These are phyloP conservation scores for Antechinus flavipes DNA, from an alignment of 2,113 vertebrate species.

Conservation along the genomic window DNA sequence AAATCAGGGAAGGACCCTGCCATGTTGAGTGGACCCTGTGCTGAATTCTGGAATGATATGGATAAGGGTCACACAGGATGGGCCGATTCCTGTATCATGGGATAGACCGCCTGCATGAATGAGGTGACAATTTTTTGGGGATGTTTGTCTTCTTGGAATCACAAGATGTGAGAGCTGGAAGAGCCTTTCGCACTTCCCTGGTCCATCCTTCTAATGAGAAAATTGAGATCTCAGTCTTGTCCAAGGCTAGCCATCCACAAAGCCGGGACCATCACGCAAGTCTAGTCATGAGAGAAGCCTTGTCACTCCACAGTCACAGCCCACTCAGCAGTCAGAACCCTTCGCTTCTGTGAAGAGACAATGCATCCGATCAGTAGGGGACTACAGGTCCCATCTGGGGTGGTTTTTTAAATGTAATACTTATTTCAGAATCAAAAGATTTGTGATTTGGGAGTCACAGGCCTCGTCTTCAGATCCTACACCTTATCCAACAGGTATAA, in stretches of 20 bases:
- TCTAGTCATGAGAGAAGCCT: not conserved
- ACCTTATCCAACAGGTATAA: not conserved
- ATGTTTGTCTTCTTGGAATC: constrained; percentile 32
- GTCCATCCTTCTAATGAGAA: not conserved
- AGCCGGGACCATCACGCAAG: not conserved
- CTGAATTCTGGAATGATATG: not conserved
- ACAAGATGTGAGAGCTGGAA: not conserved
- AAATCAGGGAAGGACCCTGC: not conserved
- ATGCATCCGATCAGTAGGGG: not conserved
- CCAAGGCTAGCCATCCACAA: not conserved
- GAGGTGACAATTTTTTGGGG: not conserved
- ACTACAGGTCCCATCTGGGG: not conserved
- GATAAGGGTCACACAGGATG: not conserved
- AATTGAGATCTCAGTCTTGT: constrained; percentile 3
- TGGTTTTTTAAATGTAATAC: not conserved
- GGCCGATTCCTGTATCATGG: not conserved
- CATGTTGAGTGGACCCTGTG: not conserved
- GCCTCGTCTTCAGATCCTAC: not conserved
- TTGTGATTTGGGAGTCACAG: not conserved
- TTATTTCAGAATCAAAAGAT: not conserved
- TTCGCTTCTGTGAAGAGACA: not conserved
- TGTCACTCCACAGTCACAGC: not conserved
- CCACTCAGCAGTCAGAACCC: not conserved
- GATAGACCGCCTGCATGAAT: not conserved
- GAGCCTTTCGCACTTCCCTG: not conserved